Percentiles rank a stretch among this genome's conserved stretches.
Evolutionary conservation across 2,113 vertebrate genomes (phyloP).

Genomic region (Apodemus speciosus): DNA sequence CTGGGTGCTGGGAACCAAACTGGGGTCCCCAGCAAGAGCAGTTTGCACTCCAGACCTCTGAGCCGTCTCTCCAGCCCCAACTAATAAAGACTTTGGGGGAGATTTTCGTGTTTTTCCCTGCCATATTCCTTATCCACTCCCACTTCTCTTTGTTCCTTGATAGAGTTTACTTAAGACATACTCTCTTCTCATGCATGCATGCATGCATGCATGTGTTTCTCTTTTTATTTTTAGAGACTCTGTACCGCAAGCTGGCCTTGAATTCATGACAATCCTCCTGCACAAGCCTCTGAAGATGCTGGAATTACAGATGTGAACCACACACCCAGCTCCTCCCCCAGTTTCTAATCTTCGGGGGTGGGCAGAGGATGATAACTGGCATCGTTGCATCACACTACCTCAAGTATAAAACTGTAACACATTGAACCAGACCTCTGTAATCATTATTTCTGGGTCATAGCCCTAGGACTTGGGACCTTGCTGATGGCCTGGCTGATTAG

Average conservation of each 20-base stretch:
- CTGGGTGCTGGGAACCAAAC: not conserved
- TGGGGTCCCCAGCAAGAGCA: not conserved
- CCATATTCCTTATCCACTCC: not conserved
- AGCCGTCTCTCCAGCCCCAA: not conserved
- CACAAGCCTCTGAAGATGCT: no score
- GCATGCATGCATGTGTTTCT: not conserved
- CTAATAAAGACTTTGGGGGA: not conserved
- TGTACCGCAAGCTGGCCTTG: not conserved
- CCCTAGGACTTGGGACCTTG: not conserved
- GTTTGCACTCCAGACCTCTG: not conserved
- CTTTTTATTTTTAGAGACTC: not conserved
- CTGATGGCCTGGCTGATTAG: not conserved
- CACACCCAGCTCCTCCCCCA: not conserved
- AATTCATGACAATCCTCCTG: not conserved
- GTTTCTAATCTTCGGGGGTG: not conserved
- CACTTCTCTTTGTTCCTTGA: not conserved
- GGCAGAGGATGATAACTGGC: not conserved
- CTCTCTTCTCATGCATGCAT: not conserved
- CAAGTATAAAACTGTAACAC: not conserved
- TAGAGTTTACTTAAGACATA: conserved; percentile 9
- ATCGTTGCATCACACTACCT: not conserved
- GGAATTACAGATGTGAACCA: not conserved
- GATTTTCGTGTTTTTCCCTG: conserved; percentile 2
- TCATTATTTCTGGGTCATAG: not conserved
- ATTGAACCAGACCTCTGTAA: not conserved